Evolutionary conservation across 2,113 vertebrate species (phyloP).

Genomic region (Chionomys nivalis): DNA sequence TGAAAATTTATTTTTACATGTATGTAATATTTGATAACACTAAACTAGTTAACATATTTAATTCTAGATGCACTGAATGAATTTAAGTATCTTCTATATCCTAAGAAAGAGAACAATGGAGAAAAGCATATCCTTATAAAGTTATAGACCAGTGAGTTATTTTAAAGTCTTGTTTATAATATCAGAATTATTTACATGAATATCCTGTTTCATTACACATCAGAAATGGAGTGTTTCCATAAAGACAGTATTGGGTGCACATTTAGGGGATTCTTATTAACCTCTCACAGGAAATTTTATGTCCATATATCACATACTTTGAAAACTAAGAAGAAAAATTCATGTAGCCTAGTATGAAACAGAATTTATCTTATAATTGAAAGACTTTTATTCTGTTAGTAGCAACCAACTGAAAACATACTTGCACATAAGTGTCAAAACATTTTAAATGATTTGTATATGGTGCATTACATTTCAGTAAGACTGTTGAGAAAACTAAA

Average conservation of each 20-base stretch:
- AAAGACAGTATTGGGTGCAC: neutral
- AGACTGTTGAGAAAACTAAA: neutral
- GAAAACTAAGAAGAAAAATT: neutral
- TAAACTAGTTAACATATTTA: neutral
- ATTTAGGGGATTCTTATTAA: neutral
- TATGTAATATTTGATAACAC: slow-evolving; percentile 12
- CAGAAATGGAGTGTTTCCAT: neutral
- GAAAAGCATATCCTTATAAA: neutral
- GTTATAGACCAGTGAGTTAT: neutral
- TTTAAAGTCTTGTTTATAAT: neutral
- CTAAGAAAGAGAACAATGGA: neutral
- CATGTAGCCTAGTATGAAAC: neutral
- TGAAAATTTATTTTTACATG: slow-evolving; percentile 2
- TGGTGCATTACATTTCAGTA: neutral
- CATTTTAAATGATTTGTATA: slow-evolving; percentile 1
- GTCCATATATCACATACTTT: neutral
- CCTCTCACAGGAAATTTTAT: neutral
- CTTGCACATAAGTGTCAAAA: neutral
- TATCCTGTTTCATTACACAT: neutral
- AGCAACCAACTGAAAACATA: neutral
- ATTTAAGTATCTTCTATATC: neutral
- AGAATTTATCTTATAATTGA: neutral
- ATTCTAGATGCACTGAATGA: neutral
- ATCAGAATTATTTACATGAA: neutral
- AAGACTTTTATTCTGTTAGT: neutral